Evolutionary conservation across 2,888 invertebrate genomes (phyloP).

Genomic region (Tetramorium bicarinatum): DNA sequence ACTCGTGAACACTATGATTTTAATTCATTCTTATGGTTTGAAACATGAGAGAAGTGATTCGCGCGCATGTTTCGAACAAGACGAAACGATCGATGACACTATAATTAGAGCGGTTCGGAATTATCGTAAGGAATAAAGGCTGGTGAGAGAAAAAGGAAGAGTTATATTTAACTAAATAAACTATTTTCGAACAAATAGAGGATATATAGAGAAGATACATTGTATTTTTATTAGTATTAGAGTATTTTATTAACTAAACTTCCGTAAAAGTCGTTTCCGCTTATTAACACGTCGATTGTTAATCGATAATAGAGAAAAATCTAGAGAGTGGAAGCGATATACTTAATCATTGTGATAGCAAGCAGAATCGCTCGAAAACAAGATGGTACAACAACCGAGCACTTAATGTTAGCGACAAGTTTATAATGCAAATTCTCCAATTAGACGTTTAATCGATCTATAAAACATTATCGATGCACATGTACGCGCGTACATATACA

Average conservation of each 20-base stretch:
- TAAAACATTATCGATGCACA: conserved; percentile 54
- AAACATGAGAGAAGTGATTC: not conserved
- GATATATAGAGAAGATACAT: conserved; percentile 61
- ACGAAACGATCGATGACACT: conserved; percentile 59
- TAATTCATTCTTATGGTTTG: not conserved
- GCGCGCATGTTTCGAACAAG: conserved; percentile 46
- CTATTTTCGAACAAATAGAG: conserved; percentile 65
- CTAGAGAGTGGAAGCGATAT: conserved; percentile 15
- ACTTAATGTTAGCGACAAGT: conserved; percentile 58
- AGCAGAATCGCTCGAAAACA: conserved; percentile 70
- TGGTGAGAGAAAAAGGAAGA: conserved; percentile 40
- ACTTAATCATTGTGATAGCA: conserved; percentile 81
- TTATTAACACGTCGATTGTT: conserved; percentile 26
- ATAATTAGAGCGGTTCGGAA: conserved; percentile 25
- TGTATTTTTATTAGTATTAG: conserved; percentile 78
- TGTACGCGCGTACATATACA: conserved; percentile 70
- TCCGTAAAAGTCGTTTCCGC: conserved; percentile 34
- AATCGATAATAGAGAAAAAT: conserved; percentile 23
- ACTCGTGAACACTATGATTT: not conserved
- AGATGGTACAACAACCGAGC: conserved; percentile 68
- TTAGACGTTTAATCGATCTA: conserved; percentile 30
- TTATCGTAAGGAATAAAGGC: conserved; percentile 39
- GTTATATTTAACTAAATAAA: conserved; percentile 46
- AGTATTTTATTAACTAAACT: conserved; percentile 79
- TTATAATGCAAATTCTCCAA: conserved; percentile 63